Conservation (phyloP, 1,140 invertebrate genomes). For the Diabrotica undecimpunctata region DNA sequence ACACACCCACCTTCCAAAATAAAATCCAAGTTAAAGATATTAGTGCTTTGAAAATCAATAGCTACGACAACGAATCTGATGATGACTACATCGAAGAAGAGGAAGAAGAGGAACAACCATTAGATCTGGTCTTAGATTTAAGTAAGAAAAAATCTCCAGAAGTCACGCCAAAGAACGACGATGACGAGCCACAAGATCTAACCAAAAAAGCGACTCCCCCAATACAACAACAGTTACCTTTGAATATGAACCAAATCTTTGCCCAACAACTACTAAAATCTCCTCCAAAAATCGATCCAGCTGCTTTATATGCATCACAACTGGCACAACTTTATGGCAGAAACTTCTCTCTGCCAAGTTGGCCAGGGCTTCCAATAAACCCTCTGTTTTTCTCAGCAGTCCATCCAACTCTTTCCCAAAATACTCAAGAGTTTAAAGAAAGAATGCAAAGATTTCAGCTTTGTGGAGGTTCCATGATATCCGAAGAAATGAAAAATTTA, state of each 20-base stretch:
- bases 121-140: constrained; percentile 82
- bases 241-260: constrained; percentile 52
- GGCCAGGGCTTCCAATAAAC: constrained; percentile 52
- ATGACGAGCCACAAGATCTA: constrained; percentile 49
- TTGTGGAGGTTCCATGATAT: constrained; percentile 62
- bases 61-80: constrained; percentile 46
- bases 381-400: constrained; percentile 53
- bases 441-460: constrained; percentile 61
- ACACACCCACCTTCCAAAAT: constrained; percentile 26
- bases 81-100: constrained; percentile 44
- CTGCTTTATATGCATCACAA: constrained; percentile 54
- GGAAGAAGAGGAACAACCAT: constrained; percentile 57
- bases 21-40: constrained; percentile 62
- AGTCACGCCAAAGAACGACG: constrained; percentile 37
- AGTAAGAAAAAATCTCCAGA: constrained; percentile 65
- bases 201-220: constrained; percentile 41
- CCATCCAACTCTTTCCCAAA: constrained; percentile 53
- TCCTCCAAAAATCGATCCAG: constrained; percentile 54
- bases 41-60: constrained; percentile 56
- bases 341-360: constrained; percentile 46
- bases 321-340: constrained; percentile 51
- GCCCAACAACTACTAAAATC: constrained; percentile 61
- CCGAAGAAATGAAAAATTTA: constrained; percentile 47
- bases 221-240: constrained; percentile 32
- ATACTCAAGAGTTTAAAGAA: constrained; percentile 60